Conservation (phyloP, 2,888 invertebrate genomes). For the Sepiola atlantica region DNA sequence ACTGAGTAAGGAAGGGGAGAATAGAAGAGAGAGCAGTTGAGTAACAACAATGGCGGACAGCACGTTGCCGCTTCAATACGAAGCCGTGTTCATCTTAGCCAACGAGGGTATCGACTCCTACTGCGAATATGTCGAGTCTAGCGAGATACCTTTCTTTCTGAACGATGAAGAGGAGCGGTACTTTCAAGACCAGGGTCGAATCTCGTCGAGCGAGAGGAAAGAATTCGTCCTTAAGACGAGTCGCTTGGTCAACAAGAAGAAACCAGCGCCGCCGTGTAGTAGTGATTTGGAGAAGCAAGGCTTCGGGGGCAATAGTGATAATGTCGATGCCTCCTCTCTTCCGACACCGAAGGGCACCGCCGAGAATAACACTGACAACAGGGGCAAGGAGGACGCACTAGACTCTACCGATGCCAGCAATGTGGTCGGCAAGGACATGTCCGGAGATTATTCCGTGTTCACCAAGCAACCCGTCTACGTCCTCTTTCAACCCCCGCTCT, state of each 20-base stretch:
- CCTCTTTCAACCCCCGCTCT: neutral
- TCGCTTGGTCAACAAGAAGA: slow-evolving; percentile 24
- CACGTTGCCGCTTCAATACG: slow-evolving; percentile 37
- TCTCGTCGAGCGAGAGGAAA: slow-evolving; percentile 17
- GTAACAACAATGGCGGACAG: slow-evolving; percentile 32
- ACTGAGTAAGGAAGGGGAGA: neutral
- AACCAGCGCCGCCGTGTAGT: neutral
- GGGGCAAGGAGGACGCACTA: neutral
- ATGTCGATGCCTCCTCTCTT: neutral
- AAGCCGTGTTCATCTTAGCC: slow-evolving; percentile 35
- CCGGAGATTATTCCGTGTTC: neutral
- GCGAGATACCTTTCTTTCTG: neutral
- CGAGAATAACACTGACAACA: neutral
- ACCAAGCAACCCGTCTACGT: slow-evolving; percentile 32
- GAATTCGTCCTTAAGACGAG: slow-evolving; percentile 34
- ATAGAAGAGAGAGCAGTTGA: neutral
- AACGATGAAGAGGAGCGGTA: slow-evolving; percentile 39
- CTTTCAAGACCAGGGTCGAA: slow-evolving; percentile 33
- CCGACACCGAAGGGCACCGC: neutral
- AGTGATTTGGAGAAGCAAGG: neutral
- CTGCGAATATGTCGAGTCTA: neutral
- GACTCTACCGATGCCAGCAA: slow-evolving; percentile 14
- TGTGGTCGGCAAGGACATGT: neutral
- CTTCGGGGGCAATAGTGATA: neutral
- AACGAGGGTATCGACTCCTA: slow-evolving; percentile 40